Percentiles rank a stretch among this genome's conserved stretches.
Evolutionary conservation across 2,113 vertebrate genomes (phyloP).

Genomic region (Oncorhynchus keta): DNA sequence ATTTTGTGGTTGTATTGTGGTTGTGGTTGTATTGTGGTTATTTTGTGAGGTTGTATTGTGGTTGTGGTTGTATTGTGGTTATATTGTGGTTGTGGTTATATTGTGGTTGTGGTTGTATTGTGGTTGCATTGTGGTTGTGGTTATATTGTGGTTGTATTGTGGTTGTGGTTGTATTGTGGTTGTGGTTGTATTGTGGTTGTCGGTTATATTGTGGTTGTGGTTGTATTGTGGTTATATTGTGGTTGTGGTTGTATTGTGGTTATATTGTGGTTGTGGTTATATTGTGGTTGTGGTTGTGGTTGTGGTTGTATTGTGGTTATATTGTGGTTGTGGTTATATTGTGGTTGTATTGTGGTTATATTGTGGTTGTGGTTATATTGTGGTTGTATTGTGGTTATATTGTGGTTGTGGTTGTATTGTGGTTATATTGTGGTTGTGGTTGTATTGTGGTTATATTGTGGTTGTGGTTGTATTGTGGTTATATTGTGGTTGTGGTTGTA

Average conservation of each 20-base stretch:
- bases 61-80: not conserved
- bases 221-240: not conserved
- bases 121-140: not conserved
- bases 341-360: not conserved
- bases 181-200: no score
- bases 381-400: not conserved
- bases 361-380: not conserved
- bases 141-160: no score
- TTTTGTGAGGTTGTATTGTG: not conserved
- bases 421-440: no score
- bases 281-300: not conserved
- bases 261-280: not conserved
- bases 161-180: no score
- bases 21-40: not conserved
- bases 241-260: not conserved
- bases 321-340: not conserved
- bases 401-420: no score
- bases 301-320: not conserved
- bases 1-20: not conserved
- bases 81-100: not conserved
- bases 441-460: no score
- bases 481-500: no score
- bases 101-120: not conserved
- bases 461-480: no score
- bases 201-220: not conserved